Evolutionary conservation across 2,113 vertebrate genomes (phyloP), one percentile per base, ranked within the genome.

Genomic region (Cyprinodon variegatus): DNA sequence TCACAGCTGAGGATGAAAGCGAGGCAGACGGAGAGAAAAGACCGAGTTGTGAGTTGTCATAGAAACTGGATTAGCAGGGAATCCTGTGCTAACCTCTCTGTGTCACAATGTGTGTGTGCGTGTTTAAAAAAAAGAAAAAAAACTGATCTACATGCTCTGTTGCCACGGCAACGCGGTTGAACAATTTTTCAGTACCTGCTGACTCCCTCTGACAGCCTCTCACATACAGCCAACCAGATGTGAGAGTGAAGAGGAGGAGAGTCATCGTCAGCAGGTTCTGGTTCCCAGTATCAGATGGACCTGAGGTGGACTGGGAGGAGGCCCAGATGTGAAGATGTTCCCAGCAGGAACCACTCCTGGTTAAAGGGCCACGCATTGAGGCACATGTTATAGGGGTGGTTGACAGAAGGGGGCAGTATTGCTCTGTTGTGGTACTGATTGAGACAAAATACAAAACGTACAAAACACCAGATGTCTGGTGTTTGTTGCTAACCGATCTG

Each of bases 51-150:
- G 83, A 79, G 91, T 92, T 91, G 91, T 87, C 91, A 92, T 91
- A 83, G 91, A 88, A 92, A 92, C 91, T 90, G 83, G 87, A 88
- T 88, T 89, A 85, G 86, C 85, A 90, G 91, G 90, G 91, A 92
- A 91, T 92, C 91, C 91, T 91, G 87, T 88, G 83, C 89, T 90
- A 91, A 91, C 85, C 89, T 90, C 90, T 63, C 83, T 79, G 72
- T 89, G 88, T 90, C 86, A 90, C 77, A 79, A 2, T 68, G 65
- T 61, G 74, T 67, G 77, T 81, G 78, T 74, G 65, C 70, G 69
- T 82, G 78, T 72, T 82, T 86, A 72, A 79, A 82, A 90, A 90
- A 88, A 91, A 86, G 74, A 2, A 53, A 20, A 53, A 8, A 9
- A 57, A 57, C 83, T 65, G 88, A 83, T 87, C 90, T 89, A 87